phyloP scores from a whole-genome alignment of 2,888 invertebrate genomes.

The Belgica antarctica region DNA sequence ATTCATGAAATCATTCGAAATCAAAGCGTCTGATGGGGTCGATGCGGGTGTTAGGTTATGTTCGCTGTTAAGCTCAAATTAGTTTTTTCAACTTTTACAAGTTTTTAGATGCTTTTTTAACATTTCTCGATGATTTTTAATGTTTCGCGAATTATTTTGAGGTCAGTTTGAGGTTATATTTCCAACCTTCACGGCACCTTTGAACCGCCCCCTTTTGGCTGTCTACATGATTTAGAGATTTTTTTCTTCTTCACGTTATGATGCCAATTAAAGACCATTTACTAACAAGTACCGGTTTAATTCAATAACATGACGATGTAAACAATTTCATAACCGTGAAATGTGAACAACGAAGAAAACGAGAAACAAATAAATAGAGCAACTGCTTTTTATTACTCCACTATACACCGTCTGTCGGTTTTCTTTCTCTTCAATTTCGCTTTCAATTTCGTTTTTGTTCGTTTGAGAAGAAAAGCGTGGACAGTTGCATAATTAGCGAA shows the following conservation, averaged over 20 bases:
- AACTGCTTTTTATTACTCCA: not conserved
- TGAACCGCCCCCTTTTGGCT: no score
- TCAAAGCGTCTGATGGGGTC: not conserved
- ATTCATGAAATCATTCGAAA: not conserved
- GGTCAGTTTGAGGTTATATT: no score
- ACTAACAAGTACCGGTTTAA: constrained; percentile 19
- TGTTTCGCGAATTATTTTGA: no score
- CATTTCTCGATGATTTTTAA: no score
- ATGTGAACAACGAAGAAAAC: constrained; percentile 19
- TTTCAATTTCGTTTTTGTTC: not conserved
- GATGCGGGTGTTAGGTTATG: not conserved
- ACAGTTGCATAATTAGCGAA: not conserved
- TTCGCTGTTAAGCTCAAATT: no score
- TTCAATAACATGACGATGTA: constrained; percentile 33
- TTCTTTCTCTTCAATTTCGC: no score
- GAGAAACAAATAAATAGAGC: not conserved
- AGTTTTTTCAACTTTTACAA: no score
- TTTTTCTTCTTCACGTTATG: not conserved
- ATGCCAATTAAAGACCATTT: constrained; percentile 14
- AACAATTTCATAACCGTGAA: constrained; percentile 41
- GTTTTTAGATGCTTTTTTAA: no score
- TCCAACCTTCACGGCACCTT: no score
- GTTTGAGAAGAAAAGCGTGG: not conserved
- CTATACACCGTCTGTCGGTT: no score
- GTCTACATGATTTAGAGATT: no score